Base-by-base conservation (phyloP, 2,888 invertebrate genomes). In the Aphidius colemani region DNA sequence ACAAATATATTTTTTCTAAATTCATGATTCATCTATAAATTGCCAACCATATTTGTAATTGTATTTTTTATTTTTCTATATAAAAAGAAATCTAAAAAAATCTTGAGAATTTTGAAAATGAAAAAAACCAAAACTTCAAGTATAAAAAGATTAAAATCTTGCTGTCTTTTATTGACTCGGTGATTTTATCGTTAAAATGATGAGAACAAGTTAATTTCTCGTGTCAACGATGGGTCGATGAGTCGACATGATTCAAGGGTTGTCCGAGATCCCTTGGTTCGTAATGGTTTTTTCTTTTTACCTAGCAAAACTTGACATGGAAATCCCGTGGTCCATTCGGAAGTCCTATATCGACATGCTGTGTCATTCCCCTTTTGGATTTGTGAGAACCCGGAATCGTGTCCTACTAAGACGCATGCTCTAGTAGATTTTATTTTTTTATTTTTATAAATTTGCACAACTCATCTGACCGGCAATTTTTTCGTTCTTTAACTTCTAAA, bases 281-380 rank as follows among this genome's bases (percentile, higher is more conserved):
- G 45, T 46, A 11, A 46, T 50, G 2, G 5, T 50, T 50, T 8
- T 50, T 10, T 18, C n/a, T 53, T 53, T 10, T 11, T 7, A 50
- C 10, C 44, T 57, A 39, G 11, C 30, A 51, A 49, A 66, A 71
- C 13, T 71, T 75, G 76, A 81, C 81, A 81, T 78, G 80, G 75
- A 80, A 81, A 81, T 80, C 79, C 81, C 81, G 81, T 81, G 81
- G 81, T 39, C 53, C 7, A 13, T 45, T 45, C 45, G 9, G n/a
- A 7, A 10, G 49, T 10, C 48, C 48, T 3, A 18, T 18, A 30
- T 49, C 7, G n/a, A 11, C 13, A 11, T 49, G 49, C 49, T 13
- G 10, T 13, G 53, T 55, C 13, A 43, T 43, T 59, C 49, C 7
- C 49, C 30, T 18, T 44, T 41, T 56, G 43, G 44, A 18, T 50